Evolutionary conservation across 2,113 vertebrate species (phyloP), one percentile per base, ranked within the genome.

Genomic region (Cochlearius cochlearius): DNA sequence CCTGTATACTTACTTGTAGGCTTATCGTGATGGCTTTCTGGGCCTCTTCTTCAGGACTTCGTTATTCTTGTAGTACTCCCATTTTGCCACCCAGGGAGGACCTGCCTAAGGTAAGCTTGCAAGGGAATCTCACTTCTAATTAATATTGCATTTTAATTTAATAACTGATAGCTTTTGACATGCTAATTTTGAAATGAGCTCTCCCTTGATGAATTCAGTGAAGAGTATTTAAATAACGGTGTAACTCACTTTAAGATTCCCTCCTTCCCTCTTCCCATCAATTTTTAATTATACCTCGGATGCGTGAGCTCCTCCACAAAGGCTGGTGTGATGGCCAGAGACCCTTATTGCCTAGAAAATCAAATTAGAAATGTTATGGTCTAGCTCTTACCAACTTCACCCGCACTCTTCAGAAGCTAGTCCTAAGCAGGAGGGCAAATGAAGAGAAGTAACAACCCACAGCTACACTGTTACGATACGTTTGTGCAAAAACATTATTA

Each of bases 91-190:
- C 50, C 55, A 84, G 82, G 82, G 94, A 96, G 47, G 38, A 71
- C 32, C 7, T 92, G 79, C 23, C 20, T 27, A 74, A 86, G 68
- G 73, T 94, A 80, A 86, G 47, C 64, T 94, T 93, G 60, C 80
- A 90, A 90, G 80, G 84, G 66, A 95, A 96, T 93, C 47, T 77
- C 13, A 92, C 77, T 96, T 93, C 72, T 97, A 96, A 96, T 97
- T 96, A 95, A 92, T 82, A 78, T 15, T 43, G 55, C 9, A 74
- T 94, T 94, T 96, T 96, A 88, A 95, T 95, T 94, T 92, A 93
- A 84, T 92, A 86, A 83, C 81, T 95, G 88, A 93, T 88, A 91
- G 55, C 38, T 91, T 95, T 90, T 83, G 77, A 80, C 60, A 39
- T 75, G 75, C 38, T 93, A 86, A 95, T 96, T 95, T 77, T 74